Evolutionary conservation across 1,140 invertebrate species (phyloP), one percentile per base, ranked within the genome.

Genomic region (Panulirus ornatus): DNA sequence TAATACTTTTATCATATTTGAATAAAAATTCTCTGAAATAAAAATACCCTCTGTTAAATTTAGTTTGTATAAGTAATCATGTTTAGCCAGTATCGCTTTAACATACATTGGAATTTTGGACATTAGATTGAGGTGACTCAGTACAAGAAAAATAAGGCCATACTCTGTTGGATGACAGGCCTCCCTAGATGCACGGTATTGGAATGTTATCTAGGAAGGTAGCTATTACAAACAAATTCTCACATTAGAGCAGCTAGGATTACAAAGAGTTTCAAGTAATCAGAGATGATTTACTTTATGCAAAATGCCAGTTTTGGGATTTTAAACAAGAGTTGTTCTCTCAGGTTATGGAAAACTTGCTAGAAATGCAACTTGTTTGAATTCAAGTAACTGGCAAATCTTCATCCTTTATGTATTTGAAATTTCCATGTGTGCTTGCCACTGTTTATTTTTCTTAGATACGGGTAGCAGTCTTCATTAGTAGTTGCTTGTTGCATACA

Each of bases 141-240:
- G 30, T 76, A 27, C 14, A 82, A 38, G 63, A 1, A 27, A 78
- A 86, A 22, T 76, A 76, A 51, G 84, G 84, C 73, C 84, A 86
- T 76, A 86, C 40, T 47, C 75, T 63, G 40, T 86, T 47, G 58
- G 71, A 86, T 86, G 84, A 86, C 84, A 86, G 84, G 84, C 84
- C 84, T 86, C 84, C 66, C 42, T 76, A 86, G 70, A 40, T 86
- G 84, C 84, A 86, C 84, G 84, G 73, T 86, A 78, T 47, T 75
- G 73, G 84, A 86, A 86, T 86, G 73, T 81, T 81, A 71, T 42
- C 44, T 86, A 58, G 71, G 84, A 84, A 84, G 84, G 73, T 86
- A 86, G 84, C 38, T 58, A 30, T 30, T 76, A 84, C 51, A 11
- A 40, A 76, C 73, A 42, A 86, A 34, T 58, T 86, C n/a, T 47